These are phyloP conservation scores for Pluvialis apricaria DNA, from an alignment of 2,113 vertebrate genomes.

Conservation along the genomic window DNA sequence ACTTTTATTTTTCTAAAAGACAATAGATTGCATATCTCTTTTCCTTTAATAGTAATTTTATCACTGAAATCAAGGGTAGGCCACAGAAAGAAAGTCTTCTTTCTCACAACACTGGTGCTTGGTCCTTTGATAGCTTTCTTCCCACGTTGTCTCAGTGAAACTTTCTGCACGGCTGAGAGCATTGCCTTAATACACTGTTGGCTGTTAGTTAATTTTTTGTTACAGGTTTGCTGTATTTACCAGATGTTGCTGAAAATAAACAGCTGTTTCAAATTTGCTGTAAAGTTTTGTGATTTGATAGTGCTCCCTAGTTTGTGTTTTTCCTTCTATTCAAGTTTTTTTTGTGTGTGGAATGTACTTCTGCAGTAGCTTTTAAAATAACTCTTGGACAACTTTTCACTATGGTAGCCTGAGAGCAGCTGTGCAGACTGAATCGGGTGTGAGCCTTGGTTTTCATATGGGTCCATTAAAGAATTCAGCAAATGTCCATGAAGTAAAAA, in stretches of 20 bases:
- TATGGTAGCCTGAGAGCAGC: background rate
- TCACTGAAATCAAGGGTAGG: background rate
- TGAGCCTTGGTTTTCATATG: background rate
- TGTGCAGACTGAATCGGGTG: fast-evolving
- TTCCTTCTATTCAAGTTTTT: background rate
- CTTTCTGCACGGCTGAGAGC: background rate
- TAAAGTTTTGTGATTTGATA: background rate
- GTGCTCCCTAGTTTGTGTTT: background rate
- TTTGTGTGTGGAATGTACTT: background rate
- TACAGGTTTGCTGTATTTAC: background rate
- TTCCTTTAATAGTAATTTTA: background rate
- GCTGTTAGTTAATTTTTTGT: background rate
- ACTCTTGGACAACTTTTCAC: background rate
- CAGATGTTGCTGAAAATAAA: background rate
- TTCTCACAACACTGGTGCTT: background rate
- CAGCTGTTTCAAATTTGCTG: background rate
- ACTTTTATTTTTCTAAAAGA: background rate
- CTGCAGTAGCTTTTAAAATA: background rate
- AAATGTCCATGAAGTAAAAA: background rate
- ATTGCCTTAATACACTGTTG: fast-evolving
- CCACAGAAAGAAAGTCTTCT: background rate
- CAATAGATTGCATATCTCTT: background rate
- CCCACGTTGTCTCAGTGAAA: background rate
- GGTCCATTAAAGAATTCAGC: background rate
- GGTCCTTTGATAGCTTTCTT: background rate